Base-by-base conservation (phyloP, 2,888 invertebrate species). In the Cheilosia pagana region DNA sequence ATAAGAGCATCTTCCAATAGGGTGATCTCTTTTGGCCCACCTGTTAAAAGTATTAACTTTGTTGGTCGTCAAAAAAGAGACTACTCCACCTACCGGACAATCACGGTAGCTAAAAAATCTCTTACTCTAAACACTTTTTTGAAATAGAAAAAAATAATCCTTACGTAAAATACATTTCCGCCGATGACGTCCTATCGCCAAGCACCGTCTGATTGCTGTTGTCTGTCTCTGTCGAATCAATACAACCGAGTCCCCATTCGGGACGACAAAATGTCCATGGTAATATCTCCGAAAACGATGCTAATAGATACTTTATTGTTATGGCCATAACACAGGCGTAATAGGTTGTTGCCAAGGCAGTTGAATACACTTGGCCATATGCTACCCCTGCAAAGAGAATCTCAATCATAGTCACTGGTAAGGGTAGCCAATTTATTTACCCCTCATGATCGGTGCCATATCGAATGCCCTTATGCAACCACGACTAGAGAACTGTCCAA, bases 401-500 rank as follows among this genome's bases (percentile, higher is more conserved):
- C 19, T 6, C 19, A 35, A 10, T 35, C 8, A 10, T 1, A 7
- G 3, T n/a, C 10, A 3, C 21, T 5, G 50, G 19, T n/a, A 35
- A 19, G 31, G 8, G 12, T 12, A 19, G 12, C 14, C 21, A 10
- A 41, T n/a, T 8, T 43, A 59, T 87, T 87, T 88, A 95, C 96
- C 95, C 93, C 93, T 95, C 89, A 96, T 93, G 0, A 95, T 92
- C 10, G 96, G 96, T 6, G 93, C 93, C 89, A 95, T 92, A 81
- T 95, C 95, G 70, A 92, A 93, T 19, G 95, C 94, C 87, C 94
- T 94, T 14, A 95, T 94, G 72, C 94, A 94, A 1, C 96, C 95
- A 75, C 93, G 93, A 86, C 95, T 94, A 10, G 94, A 94, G 89
- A 95, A 96, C 90, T 96, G 96, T 6, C 96, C 96, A 31, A 96